Conservation (phyloP, 2,888 invertebrate genomes). For the Gonocerus acuteangulatus region DNA sequence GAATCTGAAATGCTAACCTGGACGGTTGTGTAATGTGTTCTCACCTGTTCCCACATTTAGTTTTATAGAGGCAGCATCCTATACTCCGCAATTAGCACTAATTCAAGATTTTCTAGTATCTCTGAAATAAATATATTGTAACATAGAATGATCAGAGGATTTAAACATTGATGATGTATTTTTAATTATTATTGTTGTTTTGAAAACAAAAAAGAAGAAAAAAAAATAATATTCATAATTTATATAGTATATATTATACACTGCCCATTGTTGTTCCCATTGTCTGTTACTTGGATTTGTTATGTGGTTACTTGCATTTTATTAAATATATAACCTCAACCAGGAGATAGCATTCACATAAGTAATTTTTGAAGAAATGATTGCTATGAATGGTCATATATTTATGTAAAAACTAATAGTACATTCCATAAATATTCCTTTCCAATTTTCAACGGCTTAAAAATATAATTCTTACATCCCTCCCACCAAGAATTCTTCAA, state of each 20-base stretch:
- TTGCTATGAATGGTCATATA: background rate
- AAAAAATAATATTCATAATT: background rate
- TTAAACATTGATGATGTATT: background rate
- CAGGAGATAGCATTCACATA: background rate
- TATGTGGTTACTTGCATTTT: background rate
- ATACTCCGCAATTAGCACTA: too few relatives aligned
- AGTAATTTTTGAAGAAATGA: background rate
- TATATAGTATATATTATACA: background rate
- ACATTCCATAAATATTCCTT: too few relatives aligned
- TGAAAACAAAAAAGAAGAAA: background rate
- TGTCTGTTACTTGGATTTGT: background rate
- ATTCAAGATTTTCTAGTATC: too few relatives aligned
- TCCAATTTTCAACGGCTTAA: too few relatives aligned
- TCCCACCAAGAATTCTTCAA: slow-evolving; percentile 13
- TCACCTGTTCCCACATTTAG: too few relatives aligned
- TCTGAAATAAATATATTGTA: background rate
- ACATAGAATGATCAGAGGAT: background rate
- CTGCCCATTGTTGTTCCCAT: background rate
- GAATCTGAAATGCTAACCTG: too few relatives aligned
- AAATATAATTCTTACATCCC: background rate
- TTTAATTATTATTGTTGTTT: background rate
- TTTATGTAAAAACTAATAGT: too few relatives aligned
- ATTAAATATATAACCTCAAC: background rate
- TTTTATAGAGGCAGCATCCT: too few relatives aligned
- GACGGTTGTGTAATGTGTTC: too few relatives aligned